Evolutionary conservation across 2,888 invertebrate genomes (phyloP).

Genomic region (Tetragonula carbonaria): DNA sequence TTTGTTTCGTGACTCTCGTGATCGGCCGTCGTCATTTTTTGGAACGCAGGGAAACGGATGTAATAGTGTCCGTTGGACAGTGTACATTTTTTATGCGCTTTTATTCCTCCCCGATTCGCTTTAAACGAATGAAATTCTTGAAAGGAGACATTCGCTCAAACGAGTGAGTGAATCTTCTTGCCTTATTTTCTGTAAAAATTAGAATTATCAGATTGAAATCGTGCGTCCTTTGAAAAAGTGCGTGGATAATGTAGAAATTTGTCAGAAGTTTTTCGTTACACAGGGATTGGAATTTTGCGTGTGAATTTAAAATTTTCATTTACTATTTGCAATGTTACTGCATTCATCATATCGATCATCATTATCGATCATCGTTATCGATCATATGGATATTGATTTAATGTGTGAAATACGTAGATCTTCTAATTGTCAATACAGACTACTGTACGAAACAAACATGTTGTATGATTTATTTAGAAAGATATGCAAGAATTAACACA

Average conservation of each 20-base stretch:
- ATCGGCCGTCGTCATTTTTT: conserved; percentile 15
- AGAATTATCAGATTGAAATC: not conserved
- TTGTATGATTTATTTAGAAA: too few species aligned
- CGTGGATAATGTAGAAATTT: not conserved
- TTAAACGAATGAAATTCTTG: not conserved
- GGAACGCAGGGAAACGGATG: conserved; percentile 25
- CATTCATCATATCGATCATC: not conserved
- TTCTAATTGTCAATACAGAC: too few species aligned
- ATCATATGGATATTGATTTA: too few species aligned
- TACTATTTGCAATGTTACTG: too few species aligned
- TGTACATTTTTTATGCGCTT: not conserved
- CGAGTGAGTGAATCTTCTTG: not conserved
- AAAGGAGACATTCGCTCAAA: too few species aligned
- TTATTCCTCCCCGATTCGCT: not conserved
- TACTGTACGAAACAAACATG: too few species aligned
- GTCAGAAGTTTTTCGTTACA: not conserved
- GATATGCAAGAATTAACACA: too few species aligned
- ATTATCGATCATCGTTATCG: not conserved
- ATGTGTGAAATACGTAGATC: too few species aligned
- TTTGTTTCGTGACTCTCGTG: conserved; percentile 33
- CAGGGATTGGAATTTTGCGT: too few species aligned
- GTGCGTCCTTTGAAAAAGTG: not conserved
- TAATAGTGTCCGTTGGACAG: not conserved
- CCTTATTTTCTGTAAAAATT: not conserved
- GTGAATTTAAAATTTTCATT: not conserved